Evolutionary conservation across 2,113 vertebrate species (phyloP).

Genomic region (Charadrius vociferus): DNA sequence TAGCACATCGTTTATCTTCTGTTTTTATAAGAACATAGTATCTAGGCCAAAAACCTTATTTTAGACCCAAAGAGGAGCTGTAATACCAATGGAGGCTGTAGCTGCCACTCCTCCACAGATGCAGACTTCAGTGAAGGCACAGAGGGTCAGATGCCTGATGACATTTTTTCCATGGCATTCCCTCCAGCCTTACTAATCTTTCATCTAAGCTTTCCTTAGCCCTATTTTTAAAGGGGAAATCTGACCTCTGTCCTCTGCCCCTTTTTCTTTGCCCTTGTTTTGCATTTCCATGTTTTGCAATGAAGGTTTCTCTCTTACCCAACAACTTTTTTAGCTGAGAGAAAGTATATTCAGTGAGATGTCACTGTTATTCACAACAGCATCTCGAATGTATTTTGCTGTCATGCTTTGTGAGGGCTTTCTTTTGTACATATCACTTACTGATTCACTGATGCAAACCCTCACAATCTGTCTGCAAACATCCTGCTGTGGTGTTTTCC

Average conservation of each 20-base stretch:
- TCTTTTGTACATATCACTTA: not conserved
- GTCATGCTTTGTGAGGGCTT: not conserved
- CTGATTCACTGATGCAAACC: not conserved
- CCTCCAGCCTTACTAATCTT: constrained; percentile 68
- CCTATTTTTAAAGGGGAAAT: constrained; percentile 74
- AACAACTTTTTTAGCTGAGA: not conserved
- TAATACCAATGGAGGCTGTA: constrained; percentile 12
- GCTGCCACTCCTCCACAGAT: constrained; percentile 48
- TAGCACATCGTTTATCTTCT: not conserved
- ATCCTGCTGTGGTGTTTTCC: not conserved
- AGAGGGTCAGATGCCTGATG: constrained; percentile 30
- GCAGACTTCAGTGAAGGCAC: constrained; percentile 32
- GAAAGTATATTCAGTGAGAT: not conserved
- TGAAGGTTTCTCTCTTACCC: not conserved
- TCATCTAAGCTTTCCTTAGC: constrained; percentile 71
- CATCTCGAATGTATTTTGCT: not conserved
- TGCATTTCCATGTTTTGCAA: constrained; percentile 39
- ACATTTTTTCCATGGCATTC: constrained; percentile 71
- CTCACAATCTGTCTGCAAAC: not conserved
- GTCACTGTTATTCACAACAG: not conserved
- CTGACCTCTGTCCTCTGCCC: constrained; percentile 66
- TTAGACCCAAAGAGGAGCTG: constrained; percentile 35
- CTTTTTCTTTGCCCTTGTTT: constrained; percentile 67
- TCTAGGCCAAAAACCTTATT: constrained; percentile 37
- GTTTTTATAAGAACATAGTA: constrained; percentile 59